These are phyloP conservation scores for Rutpela maculata DNA, from an alignment of 2,888 invertebrate species.

Conservation along the genomic window DNA sequence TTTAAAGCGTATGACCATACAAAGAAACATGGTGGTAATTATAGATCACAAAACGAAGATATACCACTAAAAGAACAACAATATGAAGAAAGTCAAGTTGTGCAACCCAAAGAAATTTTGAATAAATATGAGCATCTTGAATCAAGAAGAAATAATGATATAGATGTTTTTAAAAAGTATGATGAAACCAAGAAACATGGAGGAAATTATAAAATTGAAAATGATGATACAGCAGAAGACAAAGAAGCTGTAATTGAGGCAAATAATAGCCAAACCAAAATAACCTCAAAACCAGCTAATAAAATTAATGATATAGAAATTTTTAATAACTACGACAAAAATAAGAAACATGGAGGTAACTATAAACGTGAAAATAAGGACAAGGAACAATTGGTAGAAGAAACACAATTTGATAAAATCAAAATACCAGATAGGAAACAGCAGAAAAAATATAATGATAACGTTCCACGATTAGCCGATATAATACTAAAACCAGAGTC, in stretches of 20 bases:
- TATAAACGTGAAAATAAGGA: conserved; percentile 17
- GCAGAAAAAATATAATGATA: conserved; percentile 33
- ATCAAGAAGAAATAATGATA: neutral
- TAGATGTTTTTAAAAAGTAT: neutral
- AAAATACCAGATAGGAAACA: conserved; percentile 24
- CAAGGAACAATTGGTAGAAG: conserved; percentile 33
- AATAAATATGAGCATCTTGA: neutral
- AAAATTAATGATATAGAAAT: conserved; percentile 36
- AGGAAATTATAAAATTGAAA: conserved; percentile 18
- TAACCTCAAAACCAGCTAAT: neutral
- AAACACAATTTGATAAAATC: conserved; percentile 33
- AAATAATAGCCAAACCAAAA: neutral
- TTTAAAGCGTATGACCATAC: conserved; percentile 11
- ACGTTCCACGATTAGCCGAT: conserved; percentile 58
- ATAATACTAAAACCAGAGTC: conserved; percentile 65
- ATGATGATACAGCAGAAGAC: neutral
- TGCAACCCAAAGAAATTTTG: neutral
- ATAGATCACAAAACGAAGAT: neutral
- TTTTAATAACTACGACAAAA: conserved; percentile 37
- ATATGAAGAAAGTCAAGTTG: conserved; percentile 23
- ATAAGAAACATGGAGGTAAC: conserved; percentile 35
- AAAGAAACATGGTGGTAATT: conserved; percentile 14
- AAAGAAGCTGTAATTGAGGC: neutral
- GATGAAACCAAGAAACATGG: neutral
- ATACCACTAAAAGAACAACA: neutral